Base-by-base conservation (phyloP, 2,888 invertebrate species). In the Mythimna impura region DNA sequence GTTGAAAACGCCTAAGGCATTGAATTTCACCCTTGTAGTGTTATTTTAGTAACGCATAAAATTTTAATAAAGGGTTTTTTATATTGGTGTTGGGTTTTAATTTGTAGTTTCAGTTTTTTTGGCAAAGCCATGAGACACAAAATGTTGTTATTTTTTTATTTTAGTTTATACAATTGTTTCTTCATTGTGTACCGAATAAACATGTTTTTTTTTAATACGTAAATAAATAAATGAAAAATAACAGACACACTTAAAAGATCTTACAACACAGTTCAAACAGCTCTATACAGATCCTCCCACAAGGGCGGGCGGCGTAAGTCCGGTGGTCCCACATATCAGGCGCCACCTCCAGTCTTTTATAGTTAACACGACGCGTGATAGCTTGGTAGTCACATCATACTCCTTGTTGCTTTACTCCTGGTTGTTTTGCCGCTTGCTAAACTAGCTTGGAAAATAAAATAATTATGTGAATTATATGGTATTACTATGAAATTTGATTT, bases 291-390 rank as follows among this genome's bases (percentile, higher is more conserved):
- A 65, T 87, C 64, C 52, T 25, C 50, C 69, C 54, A 70, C 63
- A 72, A 83, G 83, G 88, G 89, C 88, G 86, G 88, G 86, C 87
- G 87, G 87, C 88, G 90, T 91, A 89, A 92, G 92, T 90, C 91
- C 91, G 93, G 94, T 93, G 95, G 94, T 94, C 95, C 92, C 92
- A 94, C 94, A 94, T 93, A 93, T 95, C 93, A 94, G 85, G 89
- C 86, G 89, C 90, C 90, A 90, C 91, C 91, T 92, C 90, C 88
- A 90, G 91, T 91, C 92, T 90, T 91, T 91, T 91, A 90, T 89
- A 89, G 88, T 90, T 90, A 89, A 91, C 89, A 87, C 87, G 85
- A 81, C 85, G 87, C 85, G 17, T 87, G 88, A 88, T 85, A 81
- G 83, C 83, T 78, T 65, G 82, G 83, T 84, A 82, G 58, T 30